Conservation (phyloP, 1,140 invertebrate species). For the Drosophila rufa region DNA sequence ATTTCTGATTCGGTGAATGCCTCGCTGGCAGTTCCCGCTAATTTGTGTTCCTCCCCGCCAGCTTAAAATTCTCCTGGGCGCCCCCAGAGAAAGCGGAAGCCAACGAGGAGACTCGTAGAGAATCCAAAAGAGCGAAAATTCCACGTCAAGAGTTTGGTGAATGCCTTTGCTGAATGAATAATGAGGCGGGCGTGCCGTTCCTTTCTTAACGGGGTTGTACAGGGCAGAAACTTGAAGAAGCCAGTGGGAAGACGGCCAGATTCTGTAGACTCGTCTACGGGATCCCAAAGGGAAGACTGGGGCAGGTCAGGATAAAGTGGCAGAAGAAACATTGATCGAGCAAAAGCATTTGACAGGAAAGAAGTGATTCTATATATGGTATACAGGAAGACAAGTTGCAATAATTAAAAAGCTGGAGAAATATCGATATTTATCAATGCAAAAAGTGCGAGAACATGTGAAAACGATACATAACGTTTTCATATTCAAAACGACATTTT, state of each 20-base stretch:
- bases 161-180: conserved; percentile 75
- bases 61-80: conserved; percentile 64
- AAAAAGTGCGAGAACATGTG: too few species aligned
- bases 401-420: too few species aligned
- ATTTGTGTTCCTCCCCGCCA: conserved; percentile 57
- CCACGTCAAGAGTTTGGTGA: conserved; percentile 51
- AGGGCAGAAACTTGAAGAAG: not conserved
- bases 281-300: conserved; percentile 13
- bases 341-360: conserved; percentile 1
- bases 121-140: conserved; percentile 41
- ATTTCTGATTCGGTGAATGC: conserved; percentile 52
- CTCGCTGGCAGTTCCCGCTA: conserved; percentile 72
- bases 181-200: conserved; percentile 56
- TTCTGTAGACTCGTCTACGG: conserved; percentile 30
- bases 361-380: not conserved
- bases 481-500: not conserved
- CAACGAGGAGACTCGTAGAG: conserved; percentile 19
- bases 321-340: not conserved
- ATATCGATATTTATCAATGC: not conserved
- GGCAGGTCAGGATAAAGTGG: conserved; percentile 32
- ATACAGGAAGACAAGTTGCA: not conserved
- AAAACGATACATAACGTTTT: not conserved
- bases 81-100: conserved; percentile 51
- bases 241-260: conserved; percentile 9
- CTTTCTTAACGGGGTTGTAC: not conserved